Evolutionary conservation across 2,113 vertebrate species (phyloP).

Genomic region (Scopus umbretta): DNA sequence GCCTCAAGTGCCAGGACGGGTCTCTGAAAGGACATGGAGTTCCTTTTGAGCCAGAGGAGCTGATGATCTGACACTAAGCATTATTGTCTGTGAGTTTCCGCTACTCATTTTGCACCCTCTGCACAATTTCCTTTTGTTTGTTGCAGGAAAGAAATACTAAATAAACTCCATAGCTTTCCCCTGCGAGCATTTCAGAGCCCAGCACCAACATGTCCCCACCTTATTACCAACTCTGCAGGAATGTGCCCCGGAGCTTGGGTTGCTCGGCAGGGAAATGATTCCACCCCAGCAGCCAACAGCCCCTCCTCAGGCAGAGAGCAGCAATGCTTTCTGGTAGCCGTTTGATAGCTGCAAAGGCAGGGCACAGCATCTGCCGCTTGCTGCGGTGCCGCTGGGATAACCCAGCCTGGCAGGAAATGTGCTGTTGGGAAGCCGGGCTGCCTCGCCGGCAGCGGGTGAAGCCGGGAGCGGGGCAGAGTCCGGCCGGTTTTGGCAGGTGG

Average conservation of each 20-base stretch:
- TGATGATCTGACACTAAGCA: not conserved
- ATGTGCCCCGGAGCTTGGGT: not conserved
- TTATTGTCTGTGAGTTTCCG: not conserved
- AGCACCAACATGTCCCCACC: not conserved
- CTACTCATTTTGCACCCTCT: not conserved
- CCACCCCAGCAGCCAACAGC: rapidly evolving
- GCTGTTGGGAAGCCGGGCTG: not conserved
- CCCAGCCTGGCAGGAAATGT: not conserved
- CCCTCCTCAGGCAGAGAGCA: not conserved
- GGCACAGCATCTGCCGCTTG: not conserved
- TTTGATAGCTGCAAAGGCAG: not conserved
- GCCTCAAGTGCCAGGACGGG: rapidly evolving
- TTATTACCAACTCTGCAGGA: not conserved
- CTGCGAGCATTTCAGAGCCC: not conserved
- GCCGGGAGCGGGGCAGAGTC: not conserved
- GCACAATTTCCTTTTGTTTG: not conserved
- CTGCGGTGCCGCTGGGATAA: not conserved
- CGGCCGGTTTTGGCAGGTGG: not conserved
- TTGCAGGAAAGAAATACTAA: not conserved
- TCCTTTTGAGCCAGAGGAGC: rapidly evolving
- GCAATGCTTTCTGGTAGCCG: not conserved
- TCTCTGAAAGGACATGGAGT: not conserved
- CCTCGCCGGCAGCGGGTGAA: rapidly evolving
- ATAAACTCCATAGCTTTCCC: not conserved
- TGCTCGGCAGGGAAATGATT: not conserved